A percentile compares a stretch with the other conserved stretches of the same genome.
These are phyloP conservation scores for Colletes latitarsis DNA, from an alignment of 1,140 invertebrate species.

Conservation along the genomic window DNA sequence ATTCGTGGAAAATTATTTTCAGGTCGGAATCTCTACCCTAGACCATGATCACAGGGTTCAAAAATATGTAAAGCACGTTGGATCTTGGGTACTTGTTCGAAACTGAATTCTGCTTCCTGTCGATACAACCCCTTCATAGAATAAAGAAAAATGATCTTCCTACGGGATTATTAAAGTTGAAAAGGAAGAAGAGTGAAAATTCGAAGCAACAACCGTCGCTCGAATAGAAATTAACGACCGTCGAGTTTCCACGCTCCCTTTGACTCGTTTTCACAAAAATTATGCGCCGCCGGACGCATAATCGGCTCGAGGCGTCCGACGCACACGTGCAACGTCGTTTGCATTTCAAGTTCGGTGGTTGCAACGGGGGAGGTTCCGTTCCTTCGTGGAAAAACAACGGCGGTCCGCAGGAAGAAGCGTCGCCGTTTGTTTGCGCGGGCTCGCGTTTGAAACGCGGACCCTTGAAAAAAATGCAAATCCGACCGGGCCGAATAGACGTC, in stretches of 20 bases:
- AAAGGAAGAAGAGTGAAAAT: no score
- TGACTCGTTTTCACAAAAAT: conserved; percentile 8
- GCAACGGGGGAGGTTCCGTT: not conserved
- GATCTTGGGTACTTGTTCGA: no score
- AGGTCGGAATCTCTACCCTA: not conserved
- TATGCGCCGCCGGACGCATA: conserved; percentile 17
- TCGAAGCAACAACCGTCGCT: not conserved
- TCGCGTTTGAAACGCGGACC: not conserved
- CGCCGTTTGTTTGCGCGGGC: conserved; percentile 25
- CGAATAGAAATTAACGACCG: conserved; percentile 9
- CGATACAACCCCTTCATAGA: no score
- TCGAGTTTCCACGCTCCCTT: not conserved
- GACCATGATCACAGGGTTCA: no score
- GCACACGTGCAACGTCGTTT: conserved; percentile 8
- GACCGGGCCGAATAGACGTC: not conserved
- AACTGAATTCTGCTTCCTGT: no score
- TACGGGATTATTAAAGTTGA: no score
- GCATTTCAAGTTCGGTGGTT: not conserved
- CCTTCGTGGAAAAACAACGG: conserved; percentile 16
- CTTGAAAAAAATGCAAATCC: conserved; percentile 32
- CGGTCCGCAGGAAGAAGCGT: not conserved
- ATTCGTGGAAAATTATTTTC: conserved; percentile 23
- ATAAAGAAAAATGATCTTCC: no score
- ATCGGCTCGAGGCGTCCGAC: not conserved
- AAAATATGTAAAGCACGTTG: no score